These are phyloP conservation scores for Neodiprion fabricii DNA, from an alignment of 1,140 invertebrate species.

Conservation along the genomic window DNA sequence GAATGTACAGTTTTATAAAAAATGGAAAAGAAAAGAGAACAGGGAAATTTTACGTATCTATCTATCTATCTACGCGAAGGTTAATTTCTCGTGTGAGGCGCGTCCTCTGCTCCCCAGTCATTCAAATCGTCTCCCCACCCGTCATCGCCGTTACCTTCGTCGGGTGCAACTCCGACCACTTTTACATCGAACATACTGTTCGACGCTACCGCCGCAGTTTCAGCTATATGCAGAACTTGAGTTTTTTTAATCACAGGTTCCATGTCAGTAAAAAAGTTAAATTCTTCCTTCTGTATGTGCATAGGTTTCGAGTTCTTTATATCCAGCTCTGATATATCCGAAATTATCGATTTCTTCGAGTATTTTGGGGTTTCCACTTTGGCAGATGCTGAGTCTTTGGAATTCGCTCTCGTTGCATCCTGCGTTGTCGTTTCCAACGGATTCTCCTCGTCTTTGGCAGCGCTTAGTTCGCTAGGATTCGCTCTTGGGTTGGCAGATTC, in stretches of 20 bases:
- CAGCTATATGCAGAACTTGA: conserved; percentile 57
- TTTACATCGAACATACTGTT: conserved; percentile 54
- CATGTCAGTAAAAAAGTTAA: conserved; percentile 86
- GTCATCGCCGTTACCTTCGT: conserved; percentile 41
- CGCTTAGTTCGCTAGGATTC: conserved; percentile 10
- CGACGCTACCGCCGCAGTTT: conserved; percentile 29
- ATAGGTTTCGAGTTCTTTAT: conserved; percentile 73
- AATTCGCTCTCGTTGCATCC: conserved; percentile 53
- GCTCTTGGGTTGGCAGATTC: conserved; percentile 43
- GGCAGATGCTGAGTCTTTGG: conserved; percentile 46
- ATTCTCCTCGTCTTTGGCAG: conserved; percentile 10
- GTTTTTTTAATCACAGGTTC: conserved; percentile 78
- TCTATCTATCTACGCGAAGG: neutral
- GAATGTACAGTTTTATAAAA: too few relatives aligned
- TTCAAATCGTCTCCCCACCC: conserved; percentile 55
- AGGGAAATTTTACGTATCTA: too few relatives aligned
- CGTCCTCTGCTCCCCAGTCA: conserved; percentile 46
- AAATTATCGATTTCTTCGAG: conserved; percentile 61
- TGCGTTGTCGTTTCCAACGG: conserved; percentile 23
- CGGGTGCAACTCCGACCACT: conserved; percentile 28
- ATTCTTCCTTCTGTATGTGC: conserved; percentile 48
- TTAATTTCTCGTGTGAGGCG: conserved; percentile 2
- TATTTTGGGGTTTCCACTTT: conserved; percentile 16
- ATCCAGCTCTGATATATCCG: conserved; percentile 74
- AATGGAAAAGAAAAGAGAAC: too few relatives aligned